Conservation (phyloP, 2,113 vertebrate species). For the Pygoscelis antarcticus region DNA sequence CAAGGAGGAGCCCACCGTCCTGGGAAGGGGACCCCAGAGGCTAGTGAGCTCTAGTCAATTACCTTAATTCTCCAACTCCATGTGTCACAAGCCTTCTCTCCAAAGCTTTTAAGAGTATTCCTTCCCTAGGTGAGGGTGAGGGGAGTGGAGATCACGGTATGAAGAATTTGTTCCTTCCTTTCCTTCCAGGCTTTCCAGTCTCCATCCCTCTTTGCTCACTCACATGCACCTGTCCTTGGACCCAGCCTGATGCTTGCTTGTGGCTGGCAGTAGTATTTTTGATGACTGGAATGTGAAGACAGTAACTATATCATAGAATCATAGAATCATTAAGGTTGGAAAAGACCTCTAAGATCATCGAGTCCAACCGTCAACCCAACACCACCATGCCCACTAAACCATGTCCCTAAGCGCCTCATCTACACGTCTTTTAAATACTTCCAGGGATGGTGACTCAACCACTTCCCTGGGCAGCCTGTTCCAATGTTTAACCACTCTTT, state of each 20-base stretch:
- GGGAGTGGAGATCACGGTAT: too few relatives aligned
- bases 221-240: not conserved
- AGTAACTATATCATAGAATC: not conserved
- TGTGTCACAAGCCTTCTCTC: not conserved
- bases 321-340: too few relatives aligned
- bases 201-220: not conserved
- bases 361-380: too few relatives aligned
- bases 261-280: not conserved
- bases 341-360: too few relatives aligned
- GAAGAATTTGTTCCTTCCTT: not conserved
- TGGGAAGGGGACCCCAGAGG: not conserved
- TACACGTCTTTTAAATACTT: too few relatives aligned
- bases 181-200: not conserved
- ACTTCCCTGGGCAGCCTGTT: too few relatives aligned
- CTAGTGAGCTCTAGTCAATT: not conserved
- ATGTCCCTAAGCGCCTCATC: too few relatives aligned
- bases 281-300: not conserved
- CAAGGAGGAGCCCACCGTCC: not conserved
- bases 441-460: too few relatives aligned
- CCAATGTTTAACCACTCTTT: too few relatives aligned
- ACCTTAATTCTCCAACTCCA: not conserved
- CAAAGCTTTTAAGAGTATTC: not conserved
- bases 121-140: not conserved
- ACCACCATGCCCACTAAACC: too few relatives aligned
- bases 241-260: not conserved